Conservation (phyloP, 2,888 invertebrate genomes). For the Dicyrtomina minuta region DNA sequence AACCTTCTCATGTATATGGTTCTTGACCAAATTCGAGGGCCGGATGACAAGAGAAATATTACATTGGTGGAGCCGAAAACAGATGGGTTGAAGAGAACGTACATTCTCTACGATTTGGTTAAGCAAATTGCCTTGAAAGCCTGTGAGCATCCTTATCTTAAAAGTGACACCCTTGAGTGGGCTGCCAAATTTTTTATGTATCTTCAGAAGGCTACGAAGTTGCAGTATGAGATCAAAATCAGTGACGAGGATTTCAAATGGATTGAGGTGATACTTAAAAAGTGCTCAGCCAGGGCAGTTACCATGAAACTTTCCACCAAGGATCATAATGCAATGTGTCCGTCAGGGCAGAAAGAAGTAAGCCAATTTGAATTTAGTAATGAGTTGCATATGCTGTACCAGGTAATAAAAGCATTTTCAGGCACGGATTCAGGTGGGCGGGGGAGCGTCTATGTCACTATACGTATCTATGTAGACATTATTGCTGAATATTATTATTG, state of each 20-base stretch:
- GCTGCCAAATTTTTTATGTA: conserved; percentile 39
- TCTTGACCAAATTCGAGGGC: conserved; percentile 7
- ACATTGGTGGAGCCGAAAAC: not conserved
- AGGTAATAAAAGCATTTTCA: no score
- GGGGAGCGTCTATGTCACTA: no score
- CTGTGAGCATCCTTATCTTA: not conserved
- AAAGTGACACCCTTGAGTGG: conserved; percentile 1
- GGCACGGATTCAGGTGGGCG: no score
- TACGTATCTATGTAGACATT: no score
- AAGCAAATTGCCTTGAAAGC: not conserved
- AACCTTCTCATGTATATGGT: conserved; percentile 8
- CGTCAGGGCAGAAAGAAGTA: no score
- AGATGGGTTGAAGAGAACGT: not conserved
- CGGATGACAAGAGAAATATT: not conserved
- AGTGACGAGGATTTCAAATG: conserved; percentile 39
- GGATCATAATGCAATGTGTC: not conserved
- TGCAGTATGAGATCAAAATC: conserved; percentile 42
- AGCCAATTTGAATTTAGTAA: no score
- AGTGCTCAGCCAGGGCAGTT: conserved; percentile 35
- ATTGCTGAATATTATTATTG: no score
- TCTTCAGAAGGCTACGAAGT: conserved; percentile 44
- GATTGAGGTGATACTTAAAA: conserved; percentile 42
- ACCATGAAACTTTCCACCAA: no score
- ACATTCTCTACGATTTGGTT: conserved; percentile 5
- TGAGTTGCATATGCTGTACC: no score